Conservation (phyloP, 1,140 invertebrate species). For the Oncopodura yosiiana region DNA sequence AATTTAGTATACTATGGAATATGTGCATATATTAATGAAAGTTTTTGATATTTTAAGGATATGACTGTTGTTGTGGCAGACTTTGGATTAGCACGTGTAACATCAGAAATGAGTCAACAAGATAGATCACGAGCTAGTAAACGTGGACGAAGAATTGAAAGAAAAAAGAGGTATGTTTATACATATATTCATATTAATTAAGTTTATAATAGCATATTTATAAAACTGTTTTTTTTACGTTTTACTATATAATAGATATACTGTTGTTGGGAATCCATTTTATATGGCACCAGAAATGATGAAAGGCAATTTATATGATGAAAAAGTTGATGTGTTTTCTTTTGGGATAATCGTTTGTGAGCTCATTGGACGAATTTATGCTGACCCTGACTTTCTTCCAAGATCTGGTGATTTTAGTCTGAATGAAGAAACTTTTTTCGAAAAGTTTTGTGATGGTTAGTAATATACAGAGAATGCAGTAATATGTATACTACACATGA, state of each 20-base stretch:
- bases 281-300: constrained; percentile 99
- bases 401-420: constrained; percentile 81
- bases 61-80: constrained; percentile 87
- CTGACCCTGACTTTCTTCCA: constrained; percentile 84
- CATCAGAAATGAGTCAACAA: constrained; percentile 33
- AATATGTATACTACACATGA: too few relatives aligned
- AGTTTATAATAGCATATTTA: background rate
- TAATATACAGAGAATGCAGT: too few relatives aligned
- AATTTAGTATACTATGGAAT: background rate
- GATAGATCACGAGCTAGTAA: constrained; percentile 38
- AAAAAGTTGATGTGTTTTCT: constrained; percentile 94
- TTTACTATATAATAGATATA: constrained; percentile 39
- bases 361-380: constrained; percentile 84
- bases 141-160: constrained; percentile 46
- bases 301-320: constrained; percentile 89
- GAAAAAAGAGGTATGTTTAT: constrained; percentile 51
- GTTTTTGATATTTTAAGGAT: constrained; percentile 47
- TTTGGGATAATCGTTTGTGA: constrained; percentile 94
- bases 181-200: background rate
- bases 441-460: constrained; percentile 78
- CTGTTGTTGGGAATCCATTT: constrained; percentile 87
- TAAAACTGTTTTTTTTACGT: constrained; percentile 6
- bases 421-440: constrained; percentile 73
- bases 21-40: background rate
- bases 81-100: constrained; percentile 81